A percentile compares a stretch with the other conserved stretches of the same genome.
Evolutionary conservation across 2,797 vertebrate species (phyloP).

Genomic region (Megalops cyprinoides): DNA sequence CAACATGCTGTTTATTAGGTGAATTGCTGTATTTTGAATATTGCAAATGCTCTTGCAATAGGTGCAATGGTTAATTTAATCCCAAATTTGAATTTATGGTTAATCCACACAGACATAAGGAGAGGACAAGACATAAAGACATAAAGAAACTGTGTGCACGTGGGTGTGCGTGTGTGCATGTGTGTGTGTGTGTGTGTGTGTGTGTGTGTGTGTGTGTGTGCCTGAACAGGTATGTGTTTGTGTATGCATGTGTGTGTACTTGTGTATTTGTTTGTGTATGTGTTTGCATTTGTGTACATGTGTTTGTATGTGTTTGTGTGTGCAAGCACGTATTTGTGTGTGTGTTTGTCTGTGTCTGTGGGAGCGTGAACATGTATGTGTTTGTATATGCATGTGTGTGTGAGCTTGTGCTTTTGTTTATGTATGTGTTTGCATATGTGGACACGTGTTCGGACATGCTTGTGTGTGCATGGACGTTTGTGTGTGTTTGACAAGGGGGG

Average conservation of each 20-base stretch:
- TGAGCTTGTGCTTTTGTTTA: background rate
- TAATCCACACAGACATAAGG: too few relatives aligned
- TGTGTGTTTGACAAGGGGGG: background rate
- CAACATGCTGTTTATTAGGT: too few relatives aligned
- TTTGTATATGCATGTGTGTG: background rate
- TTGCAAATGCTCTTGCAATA: background rate
- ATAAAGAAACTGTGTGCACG: too few relatives aligned
- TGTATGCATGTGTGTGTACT: background rate
- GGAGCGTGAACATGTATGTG: background rate
- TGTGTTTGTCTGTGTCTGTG: background rate
- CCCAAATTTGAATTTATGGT: background rate
- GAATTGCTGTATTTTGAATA: too few relatives aligned
- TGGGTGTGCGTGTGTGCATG: too few relatives aligned
- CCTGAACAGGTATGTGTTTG: constrained; percentile 50
- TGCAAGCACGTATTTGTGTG: background rate
- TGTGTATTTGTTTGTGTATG: background rate
- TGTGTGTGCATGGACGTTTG: too few relatives aligned
- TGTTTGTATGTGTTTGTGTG: constrained; percentile 7
- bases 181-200: constrained; percentile 17
- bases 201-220: constrained; percentile 30
- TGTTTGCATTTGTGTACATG: too few relatives aligned
- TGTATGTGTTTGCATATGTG: too few relatives aligned
- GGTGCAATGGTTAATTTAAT: background rate
- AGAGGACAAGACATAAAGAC: constrained; percentile 28
- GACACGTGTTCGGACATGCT: too few relatives aligned